A percentile compares a stretch with the other conserved stretches of the same genome.
These are phyloP conservation scores for Ctenosaura bakeri DNA, from an alignment of 2,797 vertebrate genomes.

Conservation along the genomic window DNA sequence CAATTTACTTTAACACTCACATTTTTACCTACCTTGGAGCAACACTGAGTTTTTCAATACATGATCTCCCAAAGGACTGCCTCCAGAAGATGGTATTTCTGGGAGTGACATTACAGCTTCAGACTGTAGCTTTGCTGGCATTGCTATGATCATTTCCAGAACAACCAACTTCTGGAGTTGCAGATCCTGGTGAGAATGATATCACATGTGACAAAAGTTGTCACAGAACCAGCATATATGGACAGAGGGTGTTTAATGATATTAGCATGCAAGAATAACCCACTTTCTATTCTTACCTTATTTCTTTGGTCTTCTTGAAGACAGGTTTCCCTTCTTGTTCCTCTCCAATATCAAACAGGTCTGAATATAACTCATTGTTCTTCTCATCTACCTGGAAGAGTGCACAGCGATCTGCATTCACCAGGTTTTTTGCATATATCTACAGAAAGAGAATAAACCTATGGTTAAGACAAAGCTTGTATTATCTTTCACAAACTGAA, in stretches of 20 bases:
- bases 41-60: conserved; percentile 80
- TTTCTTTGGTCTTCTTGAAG: conserved; percentile 99
- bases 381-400: conserved; percentile 99
- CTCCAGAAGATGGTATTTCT: conserved; percentile 83
- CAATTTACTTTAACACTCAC: conserved; percentile 64
- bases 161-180: conserved; percentile 84
- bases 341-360: conserved; percentile 98
- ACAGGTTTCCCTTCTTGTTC: conserved; percentile 97
- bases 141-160: conserved; percentile 82
- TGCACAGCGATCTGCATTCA: conserved; percentile 98
- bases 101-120: conserved; percentile 81
- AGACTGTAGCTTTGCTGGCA: conserved; percentile 77
- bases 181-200: conserved; percentile 83
- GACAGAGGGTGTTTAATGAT: conserved; percentile 70
- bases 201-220: conserved; percentile 81
- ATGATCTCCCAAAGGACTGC: conserved; percentile 84
- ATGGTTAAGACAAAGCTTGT: not conserved
- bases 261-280: conserved; percentile 59
- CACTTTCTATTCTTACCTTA: conserved; percentile 85
- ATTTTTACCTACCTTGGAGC: conserved; percentile 82
- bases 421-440: conserved; percentile 99
- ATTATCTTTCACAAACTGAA: not conserved
- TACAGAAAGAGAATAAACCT: conserved; percentile 66
- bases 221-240: conserved; percentile 76
- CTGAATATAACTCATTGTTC: conserved; percentile 98